A percentile compares a stretch with the other conserved stretches of the same genome.
Conservation (phyloP, 2,888 invertebrate genomes). For the Tinea pellionella region DNA sequence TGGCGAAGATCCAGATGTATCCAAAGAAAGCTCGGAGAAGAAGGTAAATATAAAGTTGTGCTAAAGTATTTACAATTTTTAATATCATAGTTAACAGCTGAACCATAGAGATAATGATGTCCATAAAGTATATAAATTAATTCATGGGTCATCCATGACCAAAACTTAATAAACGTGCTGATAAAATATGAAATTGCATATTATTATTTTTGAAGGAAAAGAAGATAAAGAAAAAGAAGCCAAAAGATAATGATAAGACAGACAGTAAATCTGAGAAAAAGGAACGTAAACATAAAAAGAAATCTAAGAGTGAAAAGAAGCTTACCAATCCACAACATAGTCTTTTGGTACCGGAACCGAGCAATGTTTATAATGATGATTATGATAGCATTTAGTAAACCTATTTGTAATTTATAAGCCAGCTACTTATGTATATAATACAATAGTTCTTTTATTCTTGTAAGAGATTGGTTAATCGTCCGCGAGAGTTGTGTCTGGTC, state of each 20-base stretch:
- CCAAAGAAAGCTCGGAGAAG: slow-evolving; percentile 33
- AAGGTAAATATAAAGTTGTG: slow-evolving; percentile 40
- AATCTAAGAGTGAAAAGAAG: slow-evolving; percentile 48
- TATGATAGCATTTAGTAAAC: slow-evolving; percentile 45
- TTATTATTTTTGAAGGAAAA: slow-evolving; percentile 31
- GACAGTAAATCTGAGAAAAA: slow-evolving; percentile 63
- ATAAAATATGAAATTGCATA: no score
- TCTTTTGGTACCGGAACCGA: slow-evolving; percentile 41
- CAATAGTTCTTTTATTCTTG: no score
- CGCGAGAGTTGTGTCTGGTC: no score
- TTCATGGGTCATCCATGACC: no score
- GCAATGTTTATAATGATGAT: slow-evolving; percentile 37
- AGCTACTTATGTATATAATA: no score
- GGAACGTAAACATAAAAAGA: slow-evolving; percentile 70
- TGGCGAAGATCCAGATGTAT: slow-evolving; percentile 52
- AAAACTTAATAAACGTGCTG: no score
- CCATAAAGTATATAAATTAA: no score
- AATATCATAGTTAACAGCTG: neutral
- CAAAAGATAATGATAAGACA: slow-evolving; percentile 63
- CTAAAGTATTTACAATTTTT: neutral
- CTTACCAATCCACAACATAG: slow-evolving; percentile 57
- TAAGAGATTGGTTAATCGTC: no score
- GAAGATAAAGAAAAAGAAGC: slow-evolving; percentile 68
- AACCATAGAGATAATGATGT: no score
- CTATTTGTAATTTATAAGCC: no score